Base-by-base conservation (phyloP, 2,888 invertebrate genomes). In the Phrixothrix hirtus region DNA sequence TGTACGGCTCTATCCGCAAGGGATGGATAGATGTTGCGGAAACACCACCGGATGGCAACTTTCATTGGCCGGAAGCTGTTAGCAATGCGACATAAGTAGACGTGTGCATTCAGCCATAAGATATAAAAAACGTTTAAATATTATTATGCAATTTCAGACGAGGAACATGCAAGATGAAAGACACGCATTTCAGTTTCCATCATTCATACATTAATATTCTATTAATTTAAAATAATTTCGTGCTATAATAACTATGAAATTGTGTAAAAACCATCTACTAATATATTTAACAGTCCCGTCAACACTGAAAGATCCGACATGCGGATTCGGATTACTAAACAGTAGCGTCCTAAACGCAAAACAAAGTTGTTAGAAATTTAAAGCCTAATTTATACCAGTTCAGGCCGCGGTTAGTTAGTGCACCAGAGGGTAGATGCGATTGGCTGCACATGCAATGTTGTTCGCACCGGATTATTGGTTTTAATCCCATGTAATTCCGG, bases 381-480 rank as follows among this genome's bases (percentile, higher is more conserved):
- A 52, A 49, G 50, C 51, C 47, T 46, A 55, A 57, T 54, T 57
- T 57, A 30, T 42, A 50, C 26, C n/a, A 34, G 48, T 47, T 43
- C 46, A 46, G 43, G 43, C 51, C 37, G 32, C 51, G 42, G 37
- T 43, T 38, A 32, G 37, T 43, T 38, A 32, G 47, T 55, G 43
- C 48, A 51, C 35, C 52, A 52, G 36, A 45, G 42, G 39, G 37
- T 46, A 35, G 45, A 52, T 52, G 52, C 52, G 54, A 54, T 54
- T 54, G 58, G 50, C 39, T 58, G 60, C 57, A 60, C 60, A 54
- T 60, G 58, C 53, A 60, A 60, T 53, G 58, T 53, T 59, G 60
- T 62, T 62, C 58, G 57, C 62, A 54, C 55, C 59, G 58, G 62
- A 62, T 62, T 62, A 62, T 59, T 60, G 58, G 62, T 62, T 62